Evolutionary conservation across 2,797 vertebrate genomes (phyloP).

Genomic region (Florisuga fusca): DNA sequence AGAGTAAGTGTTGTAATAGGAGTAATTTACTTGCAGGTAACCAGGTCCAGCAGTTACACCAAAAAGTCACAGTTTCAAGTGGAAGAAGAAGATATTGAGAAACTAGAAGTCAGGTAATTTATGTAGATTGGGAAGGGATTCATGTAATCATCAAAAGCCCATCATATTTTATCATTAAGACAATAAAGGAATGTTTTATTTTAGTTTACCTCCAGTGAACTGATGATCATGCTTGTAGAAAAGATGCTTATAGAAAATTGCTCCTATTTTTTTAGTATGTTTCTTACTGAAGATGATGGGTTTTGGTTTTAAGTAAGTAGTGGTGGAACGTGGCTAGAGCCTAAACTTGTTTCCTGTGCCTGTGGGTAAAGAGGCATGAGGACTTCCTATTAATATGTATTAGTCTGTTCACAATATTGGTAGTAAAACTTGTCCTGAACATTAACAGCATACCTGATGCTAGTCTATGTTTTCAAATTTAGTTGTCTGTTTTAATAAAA

Average conservation of each 20-base stretch:
- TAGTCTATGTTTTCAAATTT: background rate
- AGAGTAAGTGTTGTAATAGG: background rate
- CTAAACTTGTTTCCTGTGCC: background rate
- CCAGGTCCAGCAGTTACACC: conserved; percentile 93
- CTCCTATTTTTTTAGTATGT: background rate
- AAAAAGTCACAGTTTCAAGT: conserved; percentile 96
- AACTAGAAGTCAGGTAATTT: conserved; percentile 94
- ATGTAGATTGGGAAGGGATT: background rate
- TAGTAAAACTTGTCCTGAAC: background rate
- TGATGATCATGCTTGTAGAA: background rate
- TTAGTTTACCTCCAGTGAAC: background rate
- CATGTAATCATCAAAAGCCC: background rate
- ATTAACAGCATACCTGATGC: background rate
- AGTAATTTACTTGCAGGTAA: conserved; percentile 84
- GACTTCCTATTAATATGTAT: background rate
- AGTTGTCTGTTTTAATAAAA: background rate
- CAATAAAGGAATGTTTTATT: background rate
- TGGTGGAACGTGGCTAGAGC: background rate
- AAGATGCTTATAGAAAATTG: background rate
- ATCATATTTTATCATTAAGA: background rate
- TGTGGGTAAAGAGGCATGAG: background rate
- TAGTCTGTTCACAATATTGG: background rate
- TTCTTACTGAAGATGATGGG: background rate
- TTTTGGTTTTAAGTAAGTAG: background rate
- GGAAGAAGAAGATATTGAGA: conserved; percentile 98